phyloP scores from a whole-genome alignment of 2,888 invertebrate genomes.

The Pogonocherus hispidulus region DNA sequence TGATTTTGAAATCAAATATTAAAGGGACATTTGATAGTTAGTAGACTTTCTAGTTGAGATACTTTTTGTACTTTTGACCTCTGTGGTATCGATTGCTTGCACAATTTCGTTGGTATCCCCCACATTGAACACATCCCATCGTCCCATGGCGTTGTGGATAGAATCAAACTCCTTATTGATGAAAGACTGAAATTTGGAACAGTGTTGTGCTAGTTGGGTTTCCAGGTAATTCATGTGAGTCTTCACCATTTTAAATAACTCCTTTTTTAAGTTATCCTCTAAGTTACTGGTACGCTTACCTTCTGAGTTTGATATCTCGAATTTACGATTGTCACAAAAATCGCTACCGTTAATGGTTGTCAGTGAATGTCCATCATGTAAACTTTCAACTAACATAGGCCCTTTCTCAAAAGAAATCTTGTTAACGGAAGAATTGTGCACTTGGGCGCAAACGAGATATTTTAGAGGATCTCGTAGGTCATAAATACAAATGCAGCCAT shows the following conservation, averaged over 20 bases:
- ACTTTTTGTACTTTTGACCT: conserved; percentile 36
- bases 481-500: conserved; percentile 60
- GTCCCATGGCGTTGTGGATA: conserved; percentile 57
- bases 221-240: conserved; percentile 55
- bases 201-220: conserved; percentile 57
- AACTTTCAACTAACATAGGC: conserved; percentile 5
- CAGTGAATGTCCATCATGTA: conserved; percentile 24
- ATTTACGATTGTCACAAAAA: conserved; percentile 27
- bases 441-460: conserved; percentile 50
- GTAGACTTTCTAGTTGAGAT: conserved; percentile 21
- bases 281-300: conserved; percentile 6
- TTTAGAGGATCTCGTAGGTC: conserved; percentile 58
- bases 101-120: conserved; percentile 45
- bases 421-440: conserved; percentile 51
- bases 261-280: conserved; percentile 45
- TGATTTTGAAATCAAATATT: no score
- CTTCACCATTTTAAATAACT: conserved; percentile 51
- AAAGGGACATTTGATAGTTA: background rate
- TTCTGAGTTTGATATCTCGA: conserved; percentile 7
- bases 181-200: conserved; percentile 58
- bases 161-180: conserved; percentile 60
- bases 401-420: conserved; percentile 48
- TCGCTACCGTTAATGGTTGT: conserved; percentile 37
- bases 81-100: conserved; percentile 37
- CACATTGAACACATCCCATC: conserved; percentile 58